These are phyloP conservation scores for Glyphotaelius pellucidus DNA, from an alignment of 2,888 invertebrate species.

Conservation along the genomic window DNA sequence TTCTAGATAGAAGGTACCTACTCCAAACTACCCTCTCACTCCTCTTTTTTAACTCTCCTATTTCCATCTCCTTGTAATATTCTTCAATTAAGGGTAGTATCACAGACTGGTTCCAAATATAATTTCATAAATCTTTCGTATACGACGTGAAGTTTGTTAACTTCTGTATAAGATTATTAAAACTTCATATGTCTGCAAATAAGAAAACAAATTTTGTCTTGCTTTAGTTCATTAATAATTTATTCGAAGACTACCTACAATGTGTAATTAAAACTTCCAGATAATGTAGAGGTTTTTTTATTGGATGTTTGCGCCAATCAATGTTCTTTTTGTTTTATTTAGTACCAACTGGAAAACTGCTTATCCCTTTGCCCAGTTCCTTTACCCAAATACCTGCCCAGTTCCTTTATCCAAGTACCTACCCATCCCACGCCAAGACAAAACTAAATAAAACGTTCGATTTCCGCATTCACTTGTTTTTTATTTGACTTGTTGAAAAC, in stretches of 20 bases:
- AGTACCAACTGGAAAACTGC: too few species aligned
- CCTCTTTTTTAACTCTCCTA: background rate
- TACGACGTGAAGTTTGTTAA: background rate
- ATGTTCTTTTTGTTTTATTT: too few species aligned
- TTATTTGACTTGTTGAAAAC: too few species aligned
- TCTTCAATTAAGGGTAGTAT: background rate
- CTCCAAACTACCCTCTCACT: background rate
- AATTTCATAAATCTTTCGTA: constrained; percentile 2
- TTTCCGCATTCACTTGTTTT: too few species aligned
- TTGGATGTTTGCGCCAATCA: too few species aligned
- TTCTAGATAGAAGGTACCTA: too few species aligned
- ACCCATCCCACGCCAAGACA: too few species aligned
- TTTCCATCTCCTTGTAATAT: background rate
- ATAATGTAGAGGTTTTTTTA: background rate
- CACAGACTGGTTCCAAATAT: background rate
- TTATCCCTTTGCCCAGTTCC: too few species aligned
- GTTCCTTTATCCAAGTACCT: too few species aligned
- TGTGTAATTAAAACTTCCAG: background rate
- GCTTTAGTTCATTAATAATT: background rate
- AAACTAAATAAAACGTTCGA: too few species aligned
- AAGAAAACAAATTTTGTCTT: background rate
- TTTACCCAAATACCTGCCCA: too few species aligned
- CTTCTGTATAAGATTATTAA: background rate
- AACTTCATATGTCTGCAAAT: background rate
- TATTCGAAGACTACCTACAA: background rate